Conservation (phyloP, 2,888 invertebrate species). For the Papilio gigon region DNA sequence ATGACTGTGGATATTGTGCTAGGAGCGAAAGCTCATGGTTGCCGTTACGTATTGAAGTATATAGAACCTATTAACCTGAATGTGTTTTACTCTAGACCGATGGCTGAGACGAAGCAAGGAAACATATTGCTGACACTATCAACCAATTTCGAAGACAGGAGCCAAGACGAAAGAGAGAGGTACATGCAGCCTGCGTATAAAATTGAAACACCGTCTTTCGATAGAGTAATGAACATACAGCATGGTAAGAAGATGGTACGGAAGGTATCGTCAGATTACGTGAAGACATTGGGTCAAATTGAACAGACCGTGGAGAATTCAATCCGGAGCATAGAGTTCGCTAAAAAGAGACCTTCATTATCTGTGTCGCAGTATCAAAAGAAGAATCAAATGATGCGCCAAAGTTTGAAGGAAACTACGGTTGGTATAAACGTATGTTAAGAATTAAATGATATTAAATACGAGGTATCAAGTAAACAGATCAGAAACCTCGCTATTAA, state of each 20-base stretch:
- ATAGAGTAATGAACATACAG: constrained; percentile 60
- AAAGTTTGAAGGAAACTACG: constrained; percentile 43
- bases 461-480: too few relatives aligned
- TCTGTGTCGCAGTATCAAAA: constrained; percentile 62
- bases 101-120: constrained; percentile 48
- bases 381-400: constrained; percentile 57
- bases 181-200: constrained; percentile 50
- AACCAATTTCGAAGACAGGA: constrained; percentile 47
- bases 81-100: constrained; percentile 51
- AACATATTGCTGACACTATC: constrained; percentile 57
- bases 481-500: too few relatives aligned
- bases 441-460: too few relatives aligned
- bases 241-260: constrained; percentile 60
- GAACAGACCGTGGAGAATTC: constrained; percentile 56
- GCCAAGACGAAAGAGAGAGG: constrained; percentile 50
- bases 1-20: too few relatives aligned
- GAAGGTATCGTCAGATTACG: constrained; percentile 71
- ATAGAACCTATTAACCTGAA: too few relatives aligned
- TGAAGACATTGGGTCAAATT: constrained; percentile 63
- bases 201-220: constrained; percentile 51
- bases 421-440: not conserved
- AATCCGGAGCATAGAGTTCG: constrained; percentile 63
- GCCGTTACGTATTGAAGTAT: too few relatives aligned
- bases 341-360: constrained; percentile 62
- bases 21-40: too few relatives aligned